A percentile compares a stretch with the other conserved stretches of the same genome.
phyloP scores from a whole-genome alignment of 1,140 invertebrate genomes.

The Drosophila albomicans region DNA sequence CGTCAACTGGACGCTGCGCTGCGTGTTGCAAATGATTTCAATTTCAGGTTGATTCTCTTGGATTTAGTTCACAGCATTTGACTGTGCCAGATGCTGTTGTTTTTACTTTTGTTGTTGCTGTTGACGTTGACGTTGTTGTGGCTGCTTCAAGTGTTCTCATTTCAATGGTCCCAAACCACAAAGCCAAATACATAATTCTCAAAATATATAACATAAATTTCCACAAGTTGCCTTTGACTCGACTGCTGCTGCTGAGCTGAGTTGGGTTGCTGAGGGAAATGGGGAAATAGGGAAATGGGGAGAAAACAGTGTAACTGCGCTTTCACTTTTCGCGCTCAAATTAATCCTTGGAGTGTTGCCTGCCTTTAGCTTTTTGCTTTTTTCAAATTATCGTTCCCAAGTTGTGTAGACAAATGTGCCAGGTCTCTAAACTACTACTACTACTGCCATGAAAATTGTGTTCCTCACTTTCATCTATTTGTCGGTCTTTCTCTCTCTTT shows the following conservation, averaged over 20 bases:
- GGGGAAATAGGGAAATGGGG: slow-evolving; percentile 40
- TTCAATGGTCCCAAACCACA: slow-evolving; percentile 48
- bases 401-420: slow-evolving; percentile 57
- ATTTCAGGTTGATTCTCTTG: slow-evolving; percentile 28
- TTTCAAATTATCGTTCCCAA: slow-evolving; percentile 75
- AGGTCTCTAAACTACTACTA: slow-evolving; percentile 57
- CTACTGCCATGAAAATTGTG: slow-evolving; percentile 50
- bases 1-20: slow-evolving; percentile 51
- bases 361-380: slow-evolving; percentile 33
- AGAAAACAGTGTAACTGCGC: slow-evolving; percentile 45
- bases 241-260: slow-evolving; percentile 13
- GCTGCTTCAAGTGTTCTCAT: slow-evolving; percentile 43
- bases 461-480: neutral
- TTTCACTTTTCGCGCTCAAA: slow-evolving; percentile 72
- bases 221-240: slow-evolving; percentile 51
- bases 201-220: slow-evolving; percentile 69
- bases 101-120: slow-evolving; percentile 8
- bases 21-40: slow-evolving; percentile 64
- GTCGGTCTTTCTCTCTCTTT: neutral
- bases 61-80: slow-evolving; percentile 42
- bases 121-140: neutral
- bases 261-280: slow-evolving; percentile 23
- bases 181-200: slow-evolving; percentile 66
- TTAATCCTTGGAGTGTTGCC: slow-evolving; percentile 65
- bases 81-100: slow-evolving; percentile 3